Base-by-base conservation (phyloP, 2,888 invertebrate species). In the Heteropelma amictum region DNA sequence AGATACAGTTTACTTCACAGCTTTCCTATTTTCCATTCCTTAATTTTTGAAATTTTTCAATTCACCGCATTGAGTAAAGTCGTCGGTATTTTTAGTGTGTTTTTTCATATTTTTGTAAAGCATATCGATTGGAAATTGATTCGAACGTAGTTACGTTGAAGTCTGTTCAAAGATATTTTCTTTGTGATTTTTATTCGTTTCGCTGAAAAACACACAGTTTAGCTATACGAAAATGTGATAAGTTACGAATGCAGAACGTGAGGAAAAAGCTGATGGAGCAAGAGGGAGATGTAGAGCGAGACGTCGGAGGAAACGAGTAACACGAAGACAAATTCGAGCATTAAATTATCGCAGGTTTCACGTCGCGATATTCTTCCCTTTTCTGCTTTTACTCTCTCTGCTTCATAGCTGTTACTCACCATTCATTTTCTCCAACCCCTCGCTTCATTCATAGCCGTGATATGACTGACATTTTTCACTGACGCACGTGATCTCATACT, bases 381-480 rank as follows among this genome's bases (percentile, higher is more conserved):
- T 12, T 38, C 21, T 30, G 33, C 19, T 42, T 21, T 28, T 33
- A 47, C 54, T 47, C 54, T 26, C 30, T n/a, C 30, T 21, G 14
- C 3, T 33, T n/a, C 61, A n/a, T 56, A 53, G 71, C 26, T 71
- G 61, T 68, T 56, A 63, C 53, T 51, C 10, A 28, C 58, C 33
- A 40, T 60, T 33, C 45, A 47, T 49, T 64, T 47, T 19, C 26
- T 47, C 49, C 47, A 47, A 14, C 51, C 53, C 47, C 69, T 35
- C 72, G 40, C 68, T 35, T 42, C 60, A 35, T 63, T 71, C 61
- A 42, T 75, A n/a, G 56, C 67, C 64, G 73, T 79, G 74, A 77
- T 78, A 77, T 77, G 77, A 78, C 72, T 72, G 72, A 77, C 69
- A 75, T 78, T 77, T 77, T 78, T 78, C 77, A 77, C 75, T 56